phyloP scores from a whole-genome alignment of 2,113 vertebrate species.

The Fregetta grallaria region DNA sequence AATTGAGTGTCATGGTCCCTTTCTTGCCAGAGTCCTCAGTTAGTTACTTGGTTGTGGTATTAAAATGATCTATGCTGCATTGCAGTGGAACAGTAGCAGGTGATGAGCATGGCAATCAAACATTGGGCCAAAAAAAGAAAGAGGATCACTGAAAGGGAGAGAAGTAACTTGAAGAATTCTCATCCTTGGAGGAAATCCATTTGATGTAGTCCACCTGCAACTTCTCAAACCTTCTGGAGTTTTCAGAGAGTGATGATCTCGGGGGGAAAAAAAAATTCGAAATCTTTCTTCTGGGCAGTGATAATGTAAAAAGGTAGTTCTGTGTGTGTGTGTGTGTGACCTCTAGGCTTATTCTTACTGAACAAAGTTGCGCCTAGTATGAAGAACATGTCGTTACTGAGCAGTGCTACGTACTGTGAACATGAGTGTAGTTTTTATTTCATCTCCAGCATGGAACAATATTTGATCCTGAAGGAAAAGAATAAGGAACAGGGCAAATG shows the following conservation, averaged over 20 bases:
- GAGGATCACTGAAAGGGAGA: neutral
- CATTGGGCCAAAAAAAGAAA: neutral
- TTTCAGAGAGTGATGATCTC: neutral
- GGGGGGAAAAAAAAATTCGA: neutral
- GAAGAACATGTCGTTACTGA: fast-evolving
- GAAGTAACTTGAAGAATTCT: neutral
- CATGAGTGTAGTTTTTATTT: neutral
- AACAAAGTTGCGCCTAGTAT: neutral
- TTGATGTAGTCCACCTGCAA: neutral
- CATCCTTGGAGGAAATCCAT: neutral
- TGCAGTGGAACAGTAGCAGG: neutral
- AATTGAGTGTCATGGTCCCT: neutral
- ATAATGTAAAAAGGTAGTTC: neutral
- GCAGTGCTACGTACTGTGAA: neutral
- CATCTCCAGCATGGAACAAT: neutral
- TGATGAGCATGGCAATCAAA: neutral
- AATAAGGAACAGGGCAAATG: neutral
- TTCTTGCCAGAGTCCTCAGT: neutral
- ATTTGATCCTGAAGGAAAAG: neutral
- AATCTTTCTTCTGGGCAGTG: neutral
- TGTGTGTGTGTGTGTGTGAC: fast-evolving
- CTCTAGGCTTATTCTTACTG: neutral
- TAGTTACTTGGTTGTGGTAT: neutral
- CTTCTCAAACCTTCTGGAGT: neutral
- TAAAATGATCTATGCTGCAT: neutral